phyloP scores from a whole-genome alignment of 1,140 invertebrate species.

The Schmidtea mediterranea region DNA sequence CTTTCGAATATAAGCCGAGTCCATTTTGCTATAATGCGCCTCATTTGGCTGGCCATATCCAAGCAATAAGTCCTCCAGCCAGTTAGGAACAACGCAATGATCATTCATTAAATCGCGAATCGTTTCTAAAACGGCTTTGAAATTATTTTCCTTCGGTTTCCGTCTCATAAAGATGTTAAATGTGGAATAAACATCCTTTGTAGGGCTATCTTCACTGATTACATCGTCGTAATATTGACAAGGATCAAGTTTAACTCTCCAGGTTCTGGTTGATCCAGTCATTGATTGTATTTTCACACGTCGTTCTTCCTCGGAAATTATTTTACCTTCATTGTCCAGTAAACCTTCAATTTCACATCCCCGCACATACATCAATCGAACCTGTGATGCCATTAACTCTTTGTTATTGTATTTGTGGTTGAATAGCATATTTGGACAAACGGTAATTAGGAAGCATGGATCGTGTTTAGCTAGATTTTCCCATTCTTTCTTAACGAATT shows the following conservation, averaged over 20 bases:
- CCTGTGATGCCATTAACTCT: slow-evolving; percentile 28
- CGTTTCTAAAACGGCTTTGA: slow-evolving; percentile 87
- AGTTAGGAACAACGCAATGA: slow-evolving; percentile 88
- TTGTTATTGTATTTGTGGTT: slow-evolving; percentile 32
- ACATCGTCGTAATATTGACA: slow-evolving; percentile 85
- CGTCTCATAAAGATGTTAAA: slow-evolving; percentile 87
- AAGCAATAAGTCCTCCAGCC: slow-evolving; percentile 85
- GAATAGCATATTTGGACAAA: slow-evolving; percentile 50
- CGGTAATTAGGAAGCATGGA: slow-evolving; percentile 75
- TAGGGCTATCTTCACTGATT: slow-evolving; percentile 12
- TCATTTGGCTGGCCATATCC: slow-evolving; percentile 85
- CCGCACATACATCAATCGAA: slow-evolving; percentile 61
- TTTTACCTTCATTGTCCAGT: slow-evolving; percentile 71
- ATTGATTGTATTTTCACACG: background rate
- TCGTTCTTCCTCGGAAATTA: slow-evolving; percentile 29
- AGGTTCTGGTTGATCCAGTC: slow-evolving; percentile 20
- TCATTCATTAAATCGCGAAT: slow-evolving; percentile 96
- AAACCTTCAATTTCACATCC: slow-evolving; percentile 97
- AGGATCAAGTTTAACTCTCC: slow-evolving; percentile 66
- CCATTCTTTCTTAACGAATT: slow-evolving; percentile 82
- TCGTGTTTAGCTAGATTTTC: slow-evolving; percentile 79
- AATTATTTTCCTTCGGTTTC: slow-evolving; percentile 97
- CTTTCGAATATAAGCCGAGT: slow-evolving; percentile 28
- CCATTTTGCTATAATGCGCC: slow-evolving; percentile 32
- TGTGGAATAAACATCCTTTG: slow-evolving; percentile 63